Conservation (phyloP, 2,797 vertebrate species). For the Uromys caudimaculatus region DNA sequence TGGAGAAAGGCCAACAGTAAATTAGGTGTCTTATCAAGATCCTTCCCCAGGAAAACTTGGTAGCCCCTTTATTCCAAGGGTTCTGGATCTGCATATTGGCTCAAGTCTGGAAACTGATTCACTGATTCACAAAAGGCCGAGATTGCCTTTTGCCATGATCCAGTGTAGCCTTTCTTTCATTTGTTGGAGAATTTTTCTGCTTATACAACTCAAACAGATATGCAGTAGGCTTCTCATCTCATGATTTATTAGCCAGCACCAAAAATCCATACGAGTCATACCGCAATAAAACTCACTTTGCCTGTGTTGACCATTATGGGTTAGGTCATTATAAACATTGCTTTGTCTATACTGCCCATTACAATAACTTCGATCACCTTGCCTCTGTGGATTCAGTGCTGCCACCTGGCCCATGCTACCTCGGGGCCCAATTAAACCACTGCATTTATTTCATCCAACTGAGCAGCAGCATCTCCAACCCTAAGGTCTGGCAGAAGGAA, state of each 20-base stretch:
- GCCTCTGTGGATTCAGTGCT: not conserved
- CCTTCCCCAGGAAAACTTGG: not conserved
- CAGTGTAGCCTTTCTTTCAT: not conserved
- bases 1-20: not conserved
- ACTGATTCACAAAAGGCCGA: too few species aligned
- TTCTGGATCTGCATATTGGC: not conserved
- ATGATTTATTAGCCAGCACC: not conserved
- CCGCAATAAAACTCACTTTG: not conserved
- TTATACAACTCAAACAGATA: not conserved
- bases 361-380: not conserved
- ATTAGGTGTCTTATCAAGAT: not conserved
- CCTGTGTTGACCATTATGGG: not conserved
- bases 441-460: not conserved
- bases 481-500: not conserved
- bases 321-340: not conserved
- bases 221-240: not conserved
- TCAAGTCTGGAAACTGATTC: not conserved
- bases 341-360: not conserved
- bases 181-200: not conserved
- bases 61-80: not conserved
- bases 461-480: not conserved
- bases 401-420: not conserved
- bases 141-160: not conserved
- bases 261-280: not conserved
- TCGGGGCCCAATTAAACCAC: not conserved